Evolutionary conservation across 2,888 invertebrate genomes (phyloP), one percentile per base, ranked within the genome.

Genomic region (Ophion obscuratus): DNA sequence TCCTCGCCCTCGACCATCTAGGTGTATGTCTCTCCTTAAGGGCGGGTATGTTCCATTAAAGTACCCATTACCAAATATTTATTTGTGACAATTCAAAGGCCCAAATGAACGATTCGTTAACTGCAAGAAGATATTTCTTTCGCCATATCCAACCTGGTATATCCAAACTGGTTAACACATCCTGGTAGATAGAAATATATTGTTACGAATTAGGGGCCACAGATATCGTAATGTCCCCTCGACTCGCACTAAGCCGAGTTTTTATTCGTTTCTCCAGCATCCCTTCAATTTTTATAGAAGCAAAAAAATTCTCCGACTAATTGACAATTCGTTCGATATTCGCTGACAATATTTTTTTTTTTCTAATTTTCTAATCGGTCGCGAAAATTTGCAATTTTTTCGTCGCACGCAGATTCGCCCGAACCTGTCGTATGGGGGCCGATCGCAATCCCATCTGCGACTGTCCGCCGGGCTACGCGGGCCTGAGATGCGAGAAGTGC

Each of bases 391-490:
- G 20, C 77, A 86, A 88, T 70, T 90, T 27, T 40, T 24, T 31
- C 9, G 27, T 73, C 11, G 57, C 20, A n/a, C 20, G 31, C 61
- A 97, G 97, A 94, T 99, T 98, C 94, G 97, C 97, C 2, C 95
- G 96, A 66, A 97, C 97, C 4, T 99, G 99, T 93, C 95, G 96
- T 36, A 94, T 98, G 20, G 97, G 96, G 70, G 94, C 96, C 0
- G 97, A 97, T 89, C 97, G 97, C 6, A 95, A 96, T 85, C 93
- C 93, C 2, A 95, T 96, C 4, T 99, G 99, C 92, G 96, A 97
- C 87, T 99, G 99, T 92, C 96, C 96, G 64, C 95, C 96, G 77
- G 99, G 98, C 91, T 98, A 96, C 91, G 94, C 94, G 76, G 98
- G 98, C 10, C 94, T 96, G 31, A 95, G 97, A 70, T 98, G 98